Conservation (phyloP, 2,113 vertebrate species). For the Spheniscus mendiculus region DNA sequence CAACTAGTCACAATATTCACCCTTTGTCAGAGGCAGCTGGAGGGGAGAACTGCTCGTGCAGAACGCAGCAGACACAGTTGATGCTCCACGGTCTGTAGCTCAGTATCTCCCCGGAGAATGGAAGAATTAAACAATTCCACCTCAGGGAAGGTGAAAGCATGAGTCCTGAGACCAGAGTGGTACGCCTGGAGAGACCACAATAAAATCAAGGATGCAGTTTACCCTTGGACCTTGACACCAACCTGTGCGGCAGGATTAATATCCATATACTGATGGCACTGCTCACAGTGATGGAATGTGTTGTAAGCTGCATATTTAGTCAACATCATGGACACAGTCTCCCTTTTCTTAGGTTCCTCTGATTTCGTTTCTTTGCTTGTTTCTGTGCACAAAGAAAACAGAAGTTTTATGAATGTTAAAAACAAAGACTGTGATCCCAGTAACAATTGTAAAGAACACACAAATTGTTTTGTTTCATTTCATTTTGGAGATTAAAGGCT, state of each 20-base stretch:
- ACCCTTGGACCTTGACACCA: background rate
- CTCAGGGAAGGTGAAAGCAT: background rate
- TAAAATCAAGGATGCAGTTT: background rate
- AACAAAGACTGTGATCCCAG: background rate
- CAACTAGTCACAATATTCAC: background rate
- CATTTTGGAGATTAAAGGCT: background rate
- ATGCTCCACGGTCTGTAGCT: background rate
- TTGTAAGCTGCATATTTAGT: constrained; percentile 94
- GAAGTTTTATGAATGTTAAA: background rate
- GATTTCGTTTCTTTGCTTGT: constrained; percentile 71
- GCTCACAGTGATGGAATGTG: constrained; percentile 97
- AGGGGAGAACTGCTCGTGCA: background rate
- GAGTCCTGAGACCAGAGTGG: background rate
- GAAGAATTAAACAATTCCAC: constrained; percentile 1
- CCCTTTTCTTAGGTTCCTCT: constrained; percentile 78
- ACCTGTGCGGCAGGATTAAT: constrained; percentile 85
- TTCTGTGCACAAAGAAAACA: constrained; percentile 67
- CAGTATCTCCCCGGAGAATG: background rate
- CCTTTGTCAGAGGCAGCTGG: background rate
- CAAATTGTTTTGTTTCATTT: background rate
- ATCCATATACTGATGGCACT: constrained; percentile 95
- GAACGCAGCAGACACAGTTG: background rate
- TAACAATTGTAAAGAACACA: background rate
- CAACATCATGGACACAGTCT: constrained; percentile 91
- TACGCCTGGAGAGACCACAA: background rate